Conservation (phyloP, 2,113 vertebrate species). For the Petroica traversi region DNA sequence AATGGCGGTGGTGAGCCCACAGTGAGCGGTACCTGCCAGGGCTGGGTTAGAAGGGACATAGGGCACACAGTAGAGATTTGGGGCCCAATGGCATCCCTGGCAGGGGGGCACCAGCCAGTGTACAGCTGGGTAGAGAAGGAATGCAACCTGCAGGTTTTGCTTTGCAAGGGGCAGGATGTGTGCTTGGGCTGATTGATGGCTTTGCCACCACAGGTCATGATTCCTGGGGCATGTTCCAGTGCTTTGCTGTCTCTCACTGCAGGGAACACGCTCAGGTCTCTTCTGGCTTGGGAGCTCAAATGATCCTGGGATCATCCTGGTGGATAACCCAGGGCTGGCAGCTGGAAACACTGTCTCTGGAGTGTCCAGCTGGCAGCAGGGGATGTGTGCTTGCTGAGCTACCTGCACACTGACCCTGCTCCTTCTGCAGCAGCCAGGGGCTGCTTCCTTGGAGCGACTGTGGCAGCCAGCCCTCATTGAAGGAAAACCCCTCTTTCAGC, state of each 20-base stretch:
- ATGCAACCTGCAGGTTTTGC: not conserved
- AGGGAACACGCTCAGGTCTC: not conserved
- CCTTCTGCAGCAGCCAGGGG: not conserved
- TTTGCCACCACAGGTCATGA: fast-evolving
- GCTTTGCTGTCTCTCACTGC: not conserved
- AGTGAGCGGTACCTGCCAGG: fast-evolving
- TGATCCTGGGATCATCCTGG: not conserved
- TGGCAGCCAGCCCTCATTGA: not conserved
- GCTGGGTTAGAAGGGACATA: not conserved
- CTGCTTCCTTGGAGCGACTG: not conserved
- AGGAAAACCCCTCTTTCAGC: not conserved
- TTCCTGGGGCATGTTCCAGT: not conserved
- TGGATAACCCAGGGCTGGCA: not conserved
- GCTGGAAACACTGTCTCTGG: fast-evolving
- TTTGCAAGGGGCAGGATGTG: not conserved
- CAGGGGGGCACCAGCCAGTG: not conserved
- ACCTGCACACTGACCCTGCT: not conserved
- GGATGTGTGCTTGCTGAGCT: not conserved
- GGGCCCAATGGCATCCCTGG: not conserved
- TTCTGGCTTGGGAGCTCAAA: not conserved
- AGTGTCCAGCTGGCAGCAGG: not conserved
- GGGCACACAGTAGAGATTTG: fast-evolving
- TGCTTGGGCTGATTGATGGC: not conserved
- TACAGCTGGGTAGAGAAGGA: not conserved
- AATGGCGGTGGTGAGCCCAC: not conserved